These are phyloP conservation scores for Dasypogon diadema DNA, from an alignment of 2,888 invertebrate species.

Conservation along the genomic window DNA sequence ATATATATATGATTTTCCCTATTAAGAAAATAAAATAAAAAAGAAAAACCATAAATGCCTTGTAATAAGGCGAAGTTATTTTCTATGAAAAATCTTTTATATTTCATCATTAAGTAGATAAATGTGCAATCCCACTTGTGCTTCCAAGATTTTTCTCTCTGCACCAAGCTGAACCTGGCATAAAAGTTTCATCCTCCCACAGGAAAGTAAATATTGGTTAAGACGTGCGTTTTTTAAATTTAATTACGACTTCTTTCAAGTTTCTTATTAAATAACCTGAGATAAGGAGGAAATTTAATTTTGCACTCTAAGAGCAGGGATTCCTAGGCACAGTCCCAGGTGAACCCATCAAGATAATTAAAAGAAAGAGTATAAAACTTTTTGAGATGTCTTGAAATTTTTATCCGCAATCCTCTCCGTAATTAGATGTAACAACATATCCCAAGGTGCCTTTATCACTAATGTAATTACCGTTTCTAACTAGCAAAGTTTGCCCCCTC, in stretches of 20 bases:
- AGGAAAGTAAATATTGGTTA: not conserved
- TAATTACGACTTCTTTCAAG: constrained; percentile 7
- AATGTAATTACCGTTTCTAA: constrained; percentile 46
- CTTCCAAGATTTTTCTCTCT: no score
- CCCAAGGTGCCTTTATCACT: constrained; percentile 41
- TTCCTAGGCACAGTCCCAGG: not conserved
- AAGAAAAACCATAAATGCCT: constrained; percentile 34
- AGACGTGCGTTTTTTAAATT: constrained; percentile 10
- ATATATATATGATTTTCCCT: constrained; percentile 9
- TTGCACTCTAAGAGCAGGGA: not conserved
- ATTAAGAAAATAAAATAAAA: no score
- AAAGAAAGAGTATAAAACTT: constrained; percentile 31
- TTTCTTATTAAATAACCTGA: constrained; percentile 19
- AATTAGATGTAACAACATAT: constrained; percentile 45
- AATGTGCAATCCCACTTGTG: not conserved
- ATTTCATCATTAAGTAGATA: constrained; percentile 37
- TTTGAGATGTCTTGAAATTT: constrained; percentile 28
- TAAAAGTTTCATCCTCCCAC: not conserved
- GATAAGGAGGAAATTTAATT: not conserved
- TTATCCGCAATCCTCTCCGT: constrained; percentile 34
- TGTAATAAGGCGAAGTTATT: no score
- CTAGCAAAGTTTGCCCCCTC: constrained; percentile 39
- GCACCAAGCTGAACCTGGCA: no score
- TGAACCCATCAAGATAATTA: constrained; percentile 36
- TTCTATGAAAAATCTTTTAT: no score